Percentiles rank a stretch among this genome's conserved stretches.
phyloP scores from a whole-genome alignment of 2,113 vertebrate genomes.

The Sylvicapra grimmia region DNA sequence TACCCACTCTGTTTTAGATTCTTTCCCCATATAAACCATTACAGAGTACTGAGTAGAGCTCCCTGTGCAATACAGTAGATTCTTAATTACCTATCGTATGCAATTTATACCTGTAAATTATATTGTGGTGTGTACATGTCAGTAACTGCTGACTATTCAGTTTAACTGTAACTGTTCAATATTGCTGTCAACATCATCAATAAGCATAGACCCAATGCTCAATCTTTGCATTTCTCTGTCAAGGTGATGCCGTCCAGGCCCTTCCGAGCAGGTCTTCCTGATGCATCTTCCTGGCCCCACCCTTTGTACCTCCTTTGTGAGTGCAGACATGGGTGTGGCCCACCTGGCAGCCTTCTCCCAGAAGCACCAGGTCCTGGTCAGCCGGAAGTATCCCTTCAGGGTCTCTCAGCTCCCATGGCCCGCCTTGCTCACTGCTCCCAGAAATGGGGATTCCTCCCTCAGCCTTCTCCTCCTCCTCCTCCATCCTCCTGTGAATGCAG shows the following conservation, averaged over 20 bases:
- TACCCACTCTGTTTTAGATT: background rate
- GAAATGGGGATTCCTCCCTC: background rate
- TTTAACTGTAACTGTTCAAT: background rate
- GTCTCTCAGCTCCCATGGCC: background rate
- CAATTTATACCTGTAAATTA: background rate
- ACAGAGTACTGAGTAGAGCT: background rate
- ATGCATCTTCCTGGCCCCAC: background rate
- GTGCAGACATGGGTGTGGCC: too few species aligned
- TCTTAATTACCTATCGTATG: background rate
- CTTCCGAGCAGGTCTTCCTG: background rate
- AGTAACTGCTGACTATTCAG: background rate
- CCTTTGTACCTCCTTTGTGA: background rate
- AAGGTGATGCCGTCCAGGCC: accelerated
- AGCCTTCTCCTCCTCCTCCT: background rate
- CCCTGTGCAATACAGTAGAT: background rate
- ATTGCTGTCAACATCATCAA: accelerated
- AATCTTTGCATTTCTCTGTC: background rate
- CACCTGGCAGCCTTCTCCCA: background rate
- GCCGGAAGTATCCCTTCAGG: background rate
- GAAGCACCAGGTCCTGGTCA: background rate
- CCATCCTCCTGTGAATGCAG: accelerated
- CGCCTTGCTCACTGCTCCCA: background rate
- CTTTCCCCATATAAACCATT: background rate
- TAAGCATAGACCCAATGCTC: background rate
- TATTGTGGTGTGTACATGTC: background rate